These are phyloP conservation scores for western clawed frog (Xenopus tropicalis) DNA, from an alignment of 2,113 vertebrate genomes.

Conservation along the genomic window UCB_Xtro_10.0 CM004446.2:2799501-2800000, in stretches of 20 bases:
- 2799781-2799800: no score
- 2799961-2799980: slow-evolving; percentile 55
- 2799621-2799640: no score
- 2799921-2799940: slow-evolving; percentile 52
- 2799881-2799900: slow-evolving; percentile 54
- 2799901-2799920: slow-evolving; percentile 33
- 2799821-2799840: slow-evolving; percentile 21
- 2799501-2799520: slow-evolving; percentile 54
- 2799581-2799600: slow-evolving; percentile 55
- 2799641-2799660: no score
- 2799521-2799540: slow-evolving; percentile 33
- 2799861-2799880: no score
- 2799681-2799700: slow-evolving; percentile 40
- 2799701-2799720: no score
- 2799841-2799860: slow-evolving; percentile 50
- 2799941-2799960: no score
- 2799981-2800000: slow-evolving; percentile 29
- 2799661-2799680: slow-evolving; percentile 51
- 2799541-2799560: slow-evolving; percentile 52
- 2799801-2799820: slow-evolving; percentile 55
- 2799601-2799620: slow-evolving; percentile 29
- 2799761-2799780: slow-evolving; percentile 48
- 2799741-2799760: slow-evolving; percentile 42
- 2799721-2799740: no score
- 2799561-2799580: no score